Evolutionary conservation across 30 jellyfish, hydroid and myxozoan species (phyloP).

Genomic region (Rhopilema esculentum): DNA sequence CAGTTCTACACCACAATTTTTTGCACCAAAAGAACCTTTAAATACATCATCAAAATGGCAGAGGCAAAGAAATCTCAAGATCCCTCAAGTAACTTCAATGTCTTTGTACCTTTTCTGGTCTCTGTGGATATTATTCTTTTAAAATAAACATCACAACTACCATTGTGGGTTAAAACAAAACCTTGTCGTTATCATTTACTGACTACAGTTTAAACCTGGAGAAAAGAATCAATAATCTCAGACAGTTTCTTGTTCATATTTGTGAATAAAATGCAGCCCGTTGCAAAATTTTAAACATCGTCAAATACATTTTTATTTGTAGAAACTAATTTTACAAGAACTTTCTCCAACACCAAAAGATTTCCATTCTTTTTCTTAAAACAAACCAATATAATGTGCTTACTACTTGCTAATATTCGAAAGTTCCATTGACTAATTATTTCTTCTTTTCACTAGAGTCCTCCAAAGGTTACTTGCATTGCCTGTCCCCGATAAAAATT

Average conservation of each 20-base stretch:
- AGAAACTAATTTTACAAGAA: too few species aligned
- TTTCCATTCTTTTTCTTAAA: not conserved
- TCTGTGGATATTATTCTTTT: not conserved
- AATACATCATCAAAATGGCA: not conserved
- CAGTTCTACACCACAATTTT: not conserved
- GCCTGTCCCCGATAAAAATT: conserved; percentile 2
- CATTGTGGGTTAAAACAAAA: not conserved
- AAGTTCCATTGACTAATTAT: not conserved
- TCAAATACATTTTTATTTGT: too few species aligned
- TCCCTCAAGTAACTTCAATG: not conserved
- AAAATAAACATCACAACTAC: not conserved
- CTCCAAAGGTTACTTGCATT: conserved; percentile 25
- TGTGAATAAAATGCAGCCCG: too few species aligned
- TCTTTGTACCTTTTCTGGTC: not conserved
- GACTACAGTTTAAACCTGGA: too few species aligned
- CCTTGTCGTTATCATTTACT: too few species aligned
- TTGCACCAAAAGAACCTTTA: not conserved
- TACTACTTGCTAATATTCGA: not conserved
- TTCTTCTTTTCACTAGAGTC: not conserved
- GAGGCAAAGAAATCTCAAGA: not conserved
- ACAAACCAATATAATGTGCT: not conserved
- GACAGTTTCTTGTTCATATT: too few species aligned
- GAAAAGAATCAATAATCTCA: too few species aligned
- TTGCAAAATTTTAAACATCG: not conserved
- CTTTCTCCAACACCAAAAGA: not conserved